Conservation (phyloP, 2,888 invertebrate species). For the Agrotis segetum region DNA sequence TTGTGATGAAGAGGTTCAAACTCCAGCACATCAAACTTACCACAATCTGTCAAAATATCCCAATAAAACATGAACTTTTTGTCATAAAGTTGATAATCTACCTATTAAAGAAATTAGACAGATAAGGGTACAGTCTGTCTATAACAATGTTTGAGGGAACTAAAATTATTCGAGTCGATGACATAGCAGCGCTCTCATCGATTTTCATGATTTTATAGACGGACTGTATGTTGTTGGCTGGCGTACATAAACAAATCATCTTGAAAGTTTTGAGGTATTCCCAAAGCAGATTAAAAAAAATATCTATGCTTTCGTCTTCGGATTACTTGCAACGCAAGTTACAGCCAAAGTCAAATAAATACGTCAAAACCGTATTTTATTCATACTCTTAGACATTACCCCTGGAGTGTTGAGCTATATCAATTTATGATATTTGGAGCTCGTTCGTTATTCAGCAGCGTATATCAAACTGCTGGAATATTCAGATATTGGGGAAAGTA, state of each 20-base stretch:
- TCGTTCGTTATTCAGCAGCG: conserved; percentile 33
- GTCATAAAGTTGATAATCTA: too few species aligned
- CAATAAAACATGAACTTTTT: too few species aligned
- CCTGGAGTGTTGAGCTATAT: conserved; percentile 31
- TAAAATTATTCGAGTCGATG: too few species aligned
- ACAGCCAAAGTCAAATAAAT: not conserved
- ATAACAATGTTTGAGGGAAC: too few species aligned
- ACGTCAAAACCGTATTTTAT: conserved; percentile 10
- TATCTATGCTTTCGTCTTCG: not conserved
- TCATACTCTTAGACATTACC: conserved; percentile 17
- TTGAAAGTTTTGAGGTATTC: not conserved
- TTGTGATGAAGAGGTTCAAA: not conserved
- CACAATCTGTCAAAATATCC: too few species aligned
- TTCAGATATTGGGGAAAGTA: conserved; percentile 23
- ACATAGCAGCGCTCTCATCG: too few species aligned
- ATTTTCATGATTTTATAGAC: too few species aligned
- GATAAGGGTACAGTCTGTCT: too few species aligned
- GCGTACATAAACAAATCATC: not conserved
- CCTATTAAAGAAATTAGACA: too few species aligned
- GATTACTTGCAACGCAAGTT: not conserved
- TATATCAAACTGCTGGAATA: conserved; percentile 43
- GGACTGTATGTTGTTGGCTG: too few species aligned
- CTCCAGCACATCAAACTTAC: too few species aligned
- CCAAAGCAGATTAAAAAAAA: not conserved
- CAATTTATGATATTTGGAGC: conserved; percentile 40